Evolutionary conservation across 2,113 vertebrate genomes (phyloP).

Genomic region (Choloepus hoffmanni): DNA sequence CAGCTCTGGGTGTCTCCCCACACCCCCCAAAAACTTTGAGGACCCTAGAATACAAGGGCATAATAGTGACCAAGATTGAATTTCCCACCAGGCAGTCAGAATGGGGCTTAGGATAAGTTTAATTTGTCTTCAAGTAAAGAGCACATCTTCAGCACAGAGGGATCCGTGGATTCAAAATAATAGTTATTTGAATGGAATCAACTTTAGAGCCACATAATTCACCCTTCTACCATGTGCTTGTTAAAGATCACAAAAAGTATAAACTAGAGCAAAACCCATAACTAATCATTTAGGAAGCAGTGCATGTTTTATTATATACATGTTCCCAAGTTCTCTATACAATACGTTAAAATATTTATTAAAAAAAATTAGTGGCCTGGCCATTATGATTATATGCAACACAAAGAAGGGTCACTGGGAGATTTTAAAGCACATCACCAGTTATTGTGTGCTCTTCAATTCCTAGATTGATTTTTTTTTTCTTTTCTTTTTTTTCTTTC

Average conservation of each 20-base stretch:
- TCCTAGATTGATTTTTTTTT: background rate
- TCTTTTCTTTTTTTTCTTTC: too few relatives aligned
- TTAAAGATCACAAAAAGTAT: background rate
- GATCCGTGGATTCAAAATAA: background rate
- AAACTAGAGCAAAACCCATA: background rate
- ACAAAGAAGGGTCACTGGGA: too few relatives aligned
- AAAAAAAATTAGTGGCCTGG: background rate
- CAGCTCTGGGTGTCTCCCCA: background rate
- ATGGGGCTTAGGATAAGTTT: background rate
- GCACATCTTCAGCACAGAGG: background rate
- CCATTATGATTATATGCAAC: background rate
- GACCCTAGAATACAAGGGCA: background rate
- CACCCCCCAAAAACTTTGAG: background rate
- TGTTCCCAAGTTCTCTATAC: background rate
- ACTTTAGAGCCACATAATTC: background rate
- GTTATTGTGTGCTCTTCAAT: background rate
- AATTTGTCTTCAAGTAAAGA: conserved; percentile 1
- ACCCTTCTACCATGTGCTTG: background rate
- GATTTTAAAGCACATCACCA: background rate
- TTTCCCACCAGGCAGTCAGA: background rate
- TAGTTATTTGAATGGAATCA: background rate
- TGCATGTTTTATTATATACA: background rate
- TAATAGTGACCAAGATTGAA: background rate
- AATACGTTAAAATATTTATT: background rate
- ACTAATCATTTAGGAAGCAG: background rate